phyloP scores from a whole-genome alignment of 2,113 vertebrate genomes.

The Rhabdomys dilectus region DNA sequence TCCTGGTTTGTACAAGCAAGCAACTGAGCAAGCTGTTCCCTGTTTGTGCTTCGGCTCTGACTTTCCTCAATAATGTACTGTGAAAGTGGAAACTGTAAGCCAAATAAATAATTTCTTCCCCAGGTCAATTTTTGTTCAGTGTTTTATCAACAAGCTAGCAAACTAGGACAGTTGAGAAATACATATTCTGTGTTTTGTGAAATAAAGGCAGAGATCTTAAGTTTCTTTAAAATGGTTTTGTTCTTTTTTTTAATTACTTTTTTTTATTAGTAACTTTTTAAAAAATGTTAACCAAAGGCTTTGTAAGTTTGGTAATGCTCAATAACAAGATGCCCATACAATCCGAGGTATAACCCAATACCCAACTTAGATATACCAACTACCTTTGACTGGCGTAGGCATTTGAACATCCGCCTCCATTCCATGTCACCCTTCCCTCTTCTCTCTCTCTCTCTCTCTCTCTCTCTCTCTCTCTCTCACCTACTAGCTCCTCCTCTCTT shows the following conservation, averaged over 20 bases:
- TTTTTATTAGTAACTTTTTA: no score
- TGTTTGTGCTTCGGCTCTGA: background rate
- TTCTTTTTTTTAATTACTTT: background rate
- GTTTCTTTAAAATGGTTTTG: constrained; percentile 28
- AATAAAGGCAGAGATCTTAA: constrained; percentile 17
- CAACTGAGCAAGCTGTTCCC: background rate
- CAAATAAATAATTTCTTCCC: background rate
- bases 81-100: background rate
- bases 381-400: no score
- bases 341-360: no score
- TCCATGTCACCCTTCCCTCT: no score
- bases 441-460: no score
- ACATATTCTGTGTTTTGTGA: background rate
- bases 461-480: no score
- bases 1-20: background rate
- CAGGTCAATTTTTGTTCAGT: background rate
- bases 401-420: no score
- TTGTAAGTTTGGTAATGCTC: no score
- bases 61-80: background rate
- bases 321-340: no score
- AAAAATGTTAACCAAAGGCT: no score
- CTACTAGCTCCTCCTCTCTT: no score
- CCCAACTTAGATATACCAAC: no score
- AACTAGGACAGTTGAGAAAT: background rate
- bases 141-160: background rate